Evolutionary conservation across 2,113 vertebrate species (phyloP).

Genomic region (Oophaga pumilio): DNA sequence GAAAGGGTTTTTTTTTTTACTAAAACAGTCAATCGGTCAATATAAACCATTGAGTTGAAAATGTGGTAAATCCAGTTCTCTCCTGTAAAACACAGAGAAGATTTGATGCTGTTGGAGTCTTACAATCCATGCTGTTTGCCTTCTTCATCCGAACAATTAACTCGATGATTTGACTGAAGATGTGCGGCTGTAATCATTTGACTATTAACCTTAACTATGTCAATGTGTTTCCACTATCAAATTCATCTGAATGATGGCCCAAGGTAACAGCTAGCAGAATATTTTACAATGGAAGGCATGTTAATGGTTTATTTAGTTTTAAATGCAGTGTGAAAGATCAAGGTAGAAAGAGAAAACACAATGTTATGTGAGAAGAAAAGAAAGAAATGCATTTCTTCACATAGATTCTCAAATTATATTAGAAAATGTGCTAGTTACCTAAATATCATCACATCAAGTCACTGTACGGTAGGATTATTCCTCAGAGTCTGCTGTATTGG

Average conservation of each 20-base stretch:
- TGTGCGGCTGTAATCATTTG: slow-evolving; percentile 74
- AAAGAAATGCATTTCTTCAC: slow-evolving; percentile 56
- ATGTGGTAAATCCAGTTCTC: neutral
- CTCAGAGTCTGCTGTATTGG: neutral
- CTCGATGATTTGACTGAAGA: slow-evolving; percentile 68
- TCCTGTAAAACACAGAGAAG: neutral
- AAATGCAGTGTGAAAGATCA: slow-evolving; percentile 77
- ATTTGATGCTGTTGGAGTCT: neutral
- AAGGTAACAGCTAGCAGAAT: slow-evolving; percentile 73
- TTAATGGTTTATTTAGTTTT: slow-evolving; percentile 78
- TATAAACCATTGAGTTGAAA: neutral
- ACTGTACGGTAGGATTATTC: slow-evolving; percentile 24
- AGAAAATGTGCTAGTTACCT: slow-evolving; percentile 44
- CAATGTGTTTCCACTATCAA: slow-evolving; percentile 71
- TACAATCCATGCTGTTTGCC: slow-evolving; percentile 58
- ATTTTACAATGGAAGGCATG: slow-evolving; percentile 72
- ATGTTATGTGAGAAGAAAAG: slow-evolving; percentile 60
- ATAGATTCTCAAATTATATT: slow-evolving; percentile 14
- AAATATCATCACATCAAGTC: slow-evolving; percentile 35
- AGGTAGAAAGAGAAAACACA: slow-evolving; percentile 64
- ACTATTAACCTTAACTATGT: slow-evolving; percentile 81
- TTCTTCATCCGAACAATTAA: slow-evolving; percentile 67
- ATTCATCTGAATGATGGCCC: slow-evolving; percentile 69
- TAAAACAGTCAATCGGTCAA: neutral
- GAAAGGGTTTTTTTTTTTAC: too few species aligned